Conservation (phyloP, 2,888 invertebrate species). For the Eucera pruinosa region DNA sequence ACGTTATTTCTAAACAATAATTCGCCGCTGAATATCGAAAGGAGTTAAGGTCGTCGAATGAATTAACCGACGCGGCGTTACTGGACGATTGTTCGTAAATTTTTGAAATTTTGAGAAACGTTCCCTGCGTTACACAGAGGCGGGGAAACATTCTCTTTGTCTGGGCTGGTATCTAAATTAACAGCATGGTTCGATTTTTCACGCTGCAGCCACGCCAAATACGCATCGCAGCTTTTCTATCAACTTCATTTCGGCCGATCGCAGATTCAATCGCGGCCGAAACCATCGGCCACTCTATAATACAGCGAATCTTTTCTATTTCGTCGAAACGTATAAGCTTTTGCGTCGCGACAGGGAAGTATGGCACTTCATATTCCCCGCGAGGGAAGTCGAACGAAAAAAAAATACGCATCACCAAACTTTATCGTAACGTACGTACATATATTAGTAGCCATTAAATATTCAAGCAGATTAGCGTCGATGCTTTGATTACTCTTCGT, state of each 20-base stretch:
- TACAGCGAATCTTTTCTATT: background rate
- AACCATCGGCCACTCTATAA: constrained; percentile 13
- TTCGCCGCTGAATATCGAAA: too few relatives aligned
- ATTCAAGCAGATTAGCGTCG: too few relatives aligned
- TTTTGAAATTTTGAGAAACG: too few relatives aligned
- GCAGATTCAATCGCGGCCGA: constrained; percentile 5
- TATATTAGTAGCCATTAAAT: too few relatives aligned
- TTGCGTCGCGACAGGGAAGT: constrained; percentile 66
- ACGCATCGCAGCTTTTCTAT: constrained; percentile 73
- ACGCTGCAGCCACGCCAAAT: constrained; percentile 36
- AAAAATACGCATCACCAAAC: background rate
- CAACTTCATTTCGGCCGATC: constrained; percentile 77
- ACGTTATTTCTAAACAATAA: too few relatives aligned
- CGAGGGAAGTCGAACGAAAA: constrained; percentile 58
- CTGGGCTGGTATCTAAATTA: constrained; percentile 46
- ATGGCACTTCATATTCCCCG: constrained; percentile 82
- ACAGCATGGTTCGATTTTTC: constrained; percentile 49
- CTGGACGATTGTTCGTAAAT: background rate
- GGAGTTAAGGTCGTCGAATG: too few relatives aligned
- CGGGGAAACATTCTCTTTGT: background rate
- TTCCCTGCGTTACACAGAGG: background rate
- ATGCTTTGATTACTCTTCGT: too few relatives aligned
- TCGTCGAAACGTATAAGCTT: background rate
- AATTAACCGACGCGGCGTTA: background rate
- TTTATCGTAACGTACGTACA: too few relatives aligned